Conservation (phyloP, 2,113 vertebrate genomes). For the Sylvia atricapilla region DNA sequence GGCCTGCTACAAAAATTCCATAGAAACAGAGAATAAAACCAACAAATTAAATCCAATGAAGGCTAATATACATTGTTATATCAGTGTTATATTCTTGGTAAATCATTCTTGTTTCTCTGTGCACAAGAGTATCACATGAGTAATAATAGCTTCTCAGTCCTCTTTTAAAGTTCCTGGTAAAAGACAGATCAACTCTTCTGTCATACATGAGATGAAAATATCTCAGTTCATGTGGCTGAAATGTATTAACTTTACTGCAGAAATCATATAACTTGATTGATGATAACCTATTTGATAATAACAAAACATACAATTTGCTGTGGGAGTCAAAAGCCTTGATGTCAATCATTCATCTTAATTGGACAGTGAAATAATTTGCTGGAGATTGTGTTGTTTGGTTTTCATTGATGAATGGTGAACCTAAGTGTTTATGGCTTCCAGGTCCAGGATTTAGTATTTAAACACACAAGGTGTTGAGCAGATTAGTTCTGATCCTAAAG, state of each 20-base stretch:
- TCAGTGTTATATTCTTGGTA: neutral
- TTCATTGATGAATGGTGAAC: neutral
- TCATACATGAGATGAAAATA: neutral
- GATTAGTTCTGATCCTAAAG: neutral
- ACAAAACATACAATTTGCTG: neutral
- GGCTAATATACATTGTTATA: neutral
- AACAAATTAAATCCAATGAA: neutral
- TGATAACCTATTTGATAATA: neutral
- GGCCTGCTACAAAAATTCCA: neutral
- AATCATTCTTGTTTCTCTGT: neutral
- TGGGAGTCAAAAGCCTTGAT: neutral
- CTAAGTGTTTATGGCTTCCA: neutral
- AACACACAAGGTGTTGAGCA: neutral
- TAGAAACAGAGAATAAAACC: neutral
- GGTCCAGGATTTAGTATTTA: neutral
- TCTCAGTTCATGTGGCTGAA: neutral
- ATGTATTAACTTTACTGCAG: neutral
- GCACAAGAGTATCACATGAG: neutral
- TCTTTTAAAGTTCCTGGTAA: neutral
- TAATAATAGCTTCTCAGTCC: neutral
- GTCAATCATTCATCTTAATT: neutral
- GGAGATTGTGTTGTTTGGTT: neutral
- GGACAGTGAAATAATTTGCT: neutral
- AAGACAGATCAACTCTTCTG: neutral
- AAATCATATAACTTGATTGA: neutral